Evolutionary conservation across 2,797 vertebrate genomes (phyloP).

Genomic region (Eulemur mongoz): DNA sequence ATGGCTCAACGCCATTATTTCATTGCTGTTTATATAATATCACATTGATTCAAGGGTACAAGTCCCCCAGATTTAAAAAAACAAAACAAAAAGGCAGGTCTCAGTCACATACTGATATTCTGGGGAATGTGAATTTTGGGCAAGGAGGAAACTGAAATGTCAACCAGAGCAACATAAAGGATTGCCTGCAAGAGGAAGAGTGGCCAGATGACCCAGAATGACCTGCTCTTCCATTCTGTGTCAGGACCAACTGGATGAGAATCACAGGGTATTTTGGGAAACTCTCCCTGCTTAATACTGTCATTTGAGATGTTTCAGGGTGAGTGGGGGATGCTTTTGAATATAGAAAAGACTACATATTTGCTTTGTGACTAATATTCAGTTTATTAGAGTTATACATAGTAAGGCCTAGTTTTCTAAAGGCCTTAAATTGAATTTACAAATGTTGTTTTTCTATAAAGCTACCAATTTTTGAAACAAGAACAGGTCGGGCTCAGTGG

Average conservation of each 20-base stretch:
- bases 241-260: constrained; percentile 35
- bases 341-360: not conserved
- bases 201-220: constrained; percentile 28
- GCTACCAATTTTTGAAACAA: constrained; percentile 1
- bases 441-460: constrained; percentile 32
- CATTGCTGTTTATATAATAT: not conserved
- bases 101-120: not conserved
- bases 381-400: not conserved
- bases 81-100: not conserved
- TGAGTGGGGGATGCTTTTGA: not conserved
- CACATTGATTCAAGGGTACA: not conserved
- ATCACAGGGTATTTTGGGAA: constrained; percentile 55
- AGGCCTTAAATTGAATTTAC: constrained; percentile 1
- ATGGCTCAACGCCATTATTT: not conserved
- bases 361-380: constrained; percentile 1
- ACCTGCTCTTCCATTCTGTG: not conserved
- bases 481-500: no score
- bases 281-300: not conserved
- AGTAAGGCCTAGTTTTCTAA: not conserved
- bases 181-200: not conserved
- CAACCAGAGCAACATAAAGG: not conserved
- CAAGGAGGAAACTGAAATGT: not conserved
- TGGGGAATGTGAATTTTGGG: not conserved
- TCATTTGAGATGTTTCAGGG: constrained; percentile 44
- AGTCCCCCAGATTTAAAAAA: not conserved